Evolutionary conservation across 1,140 invertebrate species (phyloP), one percentile per base, ranked within the genome.

Genomic region (Hylyphantes graminicola): DNA sequence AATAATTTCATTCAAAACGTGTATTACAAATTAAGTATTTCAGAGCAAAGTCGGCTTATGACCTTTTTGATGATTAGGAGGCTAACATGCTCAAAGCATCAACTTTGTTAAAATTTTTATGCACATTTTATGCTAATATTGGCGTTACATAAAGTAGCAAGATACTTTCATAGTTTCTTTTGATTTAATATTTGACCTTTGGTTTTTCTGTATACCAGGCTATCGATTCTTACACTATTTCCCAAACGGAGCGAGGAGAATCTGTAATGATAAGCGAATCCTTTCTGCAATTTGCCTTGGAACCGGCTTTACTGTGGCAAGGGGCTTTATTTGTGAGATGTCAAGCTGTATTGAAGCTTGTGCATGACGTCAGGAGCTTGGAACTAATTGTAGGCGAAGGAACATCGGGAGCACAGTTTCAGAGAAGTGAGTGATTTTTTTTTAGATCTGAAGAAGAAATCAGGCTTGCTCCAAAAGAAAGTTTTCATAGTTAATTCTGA

Each of bases 351-450:
- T n/a, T 80, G 5, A 61, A 65, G 12, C 78, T 61, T 61, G 78
- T 80, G 15, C 78, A 72, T 10, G 78, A 53, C 12, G 53, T 68
- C 15, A 72, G 65, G n/a, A 80, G 78, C 10, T 51, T 80, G 21
- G 78, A 80, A 13, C 78, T 80, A 1, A 79, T 79, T 48, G 63
- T 79, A n/a, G 76, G 76, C 15, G 76, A 79, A 68, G 76, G 76
- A 5, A 72, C 78, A 19, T 55, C 78, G 8, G 78, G 65, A 72
- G 65, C 65, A 15, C 55, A 61, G n/a, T 72, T 70, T 72, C 78
- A 80, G 51, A 57, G 78, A 80, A 80, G 78, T 80, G 61, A 59
- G 78, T 53, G 63, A 8, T 57, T 57, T 17, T 51, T 17, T 51
- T 50, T 13, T 7, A 17, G 35, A 21, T 3, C 12, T 19, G 64